A percentile compares a stretch with the other conserved stretches of the same genome.
Conservation (phyloP, 2,797 vertebrate genomes). For the Neoniphon sammara region DNA sequence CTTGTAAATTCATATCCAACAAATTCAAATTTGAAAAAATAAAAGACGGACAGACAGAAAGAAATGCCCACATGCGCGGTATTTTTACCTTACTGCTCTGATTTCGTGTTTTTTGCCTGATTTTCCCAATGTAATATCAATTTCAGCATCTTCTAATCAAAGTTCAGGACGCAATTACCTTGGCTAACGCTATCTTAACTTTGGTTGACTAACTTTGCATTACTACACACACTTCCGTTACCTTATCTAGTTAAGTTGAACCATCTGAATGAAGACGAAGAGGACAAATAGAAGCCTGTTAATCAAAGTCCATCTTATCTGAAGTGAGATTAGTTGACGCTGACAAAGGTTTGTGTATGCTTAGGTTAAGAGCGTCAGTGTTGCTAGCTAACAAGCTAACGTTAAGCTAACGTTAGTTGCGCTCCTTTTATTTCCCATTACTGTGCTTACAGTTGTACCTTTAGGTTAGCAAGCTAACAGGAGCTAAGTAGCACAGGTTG, state of each 20-base stretch:
- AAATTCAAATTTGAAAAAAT: background rate
- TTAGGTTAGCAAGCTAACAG: conserved; percentile 8
- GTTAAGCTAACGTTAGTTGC: conserved; percentile 16
- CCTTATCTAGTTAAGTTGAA: background rate
- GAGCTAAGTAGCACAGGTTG: background rate
- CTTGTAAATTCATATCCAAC: no score
- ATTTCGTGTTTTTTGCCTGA: no score
- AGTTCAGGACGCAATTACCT: conserved; percentile 21
- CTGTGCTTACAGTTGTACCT: conserved; percentile 19
- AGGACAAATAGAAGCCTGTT: background rate
- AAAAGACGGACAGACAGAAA: background rate
- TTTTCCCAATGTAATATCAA: background rate
- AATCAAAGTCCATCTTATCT: conserved; percentile 3
- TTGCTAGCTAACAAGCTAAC: background rate
- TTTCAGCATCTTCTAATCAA: conserved; percentile 14
- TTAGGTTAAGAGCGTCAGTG: background rate
- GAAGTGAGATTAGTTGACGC: background rate
- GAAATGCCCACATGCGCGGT: background rate
- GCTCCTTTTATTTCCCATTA: background rate
- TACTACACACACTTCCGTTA: background rate
- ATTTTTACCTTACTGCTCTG: background rate
- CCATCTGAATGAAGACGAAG: background rate
- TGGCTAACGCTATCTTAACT: conserved; percentile 17
- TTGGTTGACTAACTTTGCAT: background rate
- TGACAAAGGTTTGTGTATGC: background rate